Percentiles rank a stretch among this genome's conserved stretches.
Conservation (phyloP, 2,113 vertebrate genomes). For the Phyllostomus hastatus region DNA sequence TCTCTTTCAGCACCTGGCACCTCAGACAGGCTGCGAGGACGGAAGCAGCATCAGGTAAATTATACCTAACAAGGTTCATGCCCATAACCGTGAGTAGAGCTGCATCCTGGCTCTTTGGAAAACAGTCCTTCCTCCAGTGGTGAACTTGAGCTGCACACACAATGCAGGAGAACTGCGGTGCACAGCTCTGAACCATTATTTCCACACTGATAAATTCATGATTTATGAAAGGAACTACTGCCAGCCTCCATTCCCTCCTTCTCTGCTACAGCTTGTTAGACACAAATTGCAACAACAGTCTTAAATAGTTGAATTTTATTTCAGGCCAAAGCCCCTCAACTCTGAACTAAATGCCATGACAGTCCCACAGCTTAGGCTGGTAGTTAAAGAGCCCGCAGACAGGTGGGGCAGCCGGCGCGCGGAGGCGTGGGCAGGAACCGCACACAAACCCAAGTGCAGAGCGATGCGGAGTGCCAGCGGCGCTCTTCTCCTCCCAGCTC, state of each 20-base stretch:
- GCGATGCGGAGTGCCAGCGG: rapidly evolving
- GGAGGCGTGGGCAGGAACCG: not conserved
- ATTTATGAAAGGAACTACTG: slow-evolving; percentile 59
- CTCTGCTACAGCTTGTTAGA: slow-evolving; percentile 61
- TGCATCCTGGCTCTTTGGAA: not conserved
- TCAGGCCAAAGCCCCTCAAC: slow-evolving; percentile 71
- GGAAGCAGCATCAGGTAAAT: slow-evolving; percentile 72
- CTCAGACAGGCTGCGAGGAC: slow-evolving; percentile 45
- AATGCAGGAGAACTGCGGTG: not conserved
- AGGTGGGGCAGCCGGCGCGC: not conserved
- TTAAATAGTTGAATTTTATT: slow-evolving; percentile 77
- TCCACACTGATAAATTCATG: slow-evolving; percentile 69
- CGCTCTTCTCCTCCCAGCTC: not conserved
- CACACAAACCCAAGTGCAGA: not conserved
- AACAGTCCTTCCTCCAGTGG: not conserved
- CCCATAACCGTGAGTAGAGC: slow-evolving; percentile 2
- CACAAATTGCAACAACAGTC: slow-evolving; percentile 56
- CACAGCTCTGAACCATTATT: slow-evolving; percentile 32
- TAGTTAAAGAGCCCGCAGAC: not conserved
- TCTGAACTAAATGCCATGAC: slow-evolving; percentile 58
- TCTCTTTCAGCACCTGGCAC: slow-evolving; percentile 75
- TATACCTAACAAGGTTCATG: slow-evolving; percentile 72
- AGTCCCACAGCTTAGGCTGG: slow-evolving; percentile 8
- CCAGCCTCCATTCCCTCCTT: slow-evolving; percentile 60
- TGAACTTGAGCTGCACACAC: not conserved